These are phyloP conservation scores for Hydraecia micacea DNA, from an alignment of 2,888 invertebrate species.

Conservation along the genomic window DNA sequence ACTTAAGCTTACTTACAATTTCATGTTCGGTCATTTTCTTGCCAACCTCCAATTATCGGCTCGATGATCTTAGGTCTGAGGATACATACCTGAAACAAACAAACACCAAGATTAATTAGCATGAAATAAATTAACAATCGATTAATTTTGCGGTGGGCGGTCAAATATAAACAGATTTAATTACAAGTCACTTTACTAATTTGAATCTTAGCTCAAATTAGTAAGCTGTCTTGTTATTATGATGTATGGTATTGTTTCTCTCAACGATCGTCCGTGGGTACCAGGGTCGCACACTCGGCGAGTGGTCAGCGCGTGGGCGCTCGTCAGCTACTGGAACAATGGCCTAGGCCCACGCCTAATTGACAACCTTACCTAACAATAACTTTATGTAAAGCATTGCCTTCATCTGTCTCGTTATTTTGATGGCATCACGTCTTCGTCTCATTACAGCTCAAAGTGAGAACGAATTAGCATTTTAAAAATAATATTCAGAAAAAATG, in stretches of 20 bases:
- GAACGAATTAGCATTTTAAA: slow-evolving; percentile 33
- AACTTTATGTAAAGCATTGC: neutral
- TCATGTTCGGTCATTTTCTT: neutral
- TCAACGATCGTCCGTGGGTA: slow-evolving; percentile 11
- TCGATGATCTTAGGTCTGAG: no score
- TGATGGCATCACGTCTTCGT: slow-evolving; percentile 30
- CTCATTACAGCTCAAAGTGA: slow-evolving; percentile 36
- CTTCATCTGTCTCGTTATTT: slow-evolving; percentile 56
- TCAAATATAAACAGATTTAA: slow-evolving; percentile 5
- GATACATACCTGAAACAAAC: slow-evolving; percentile 46
- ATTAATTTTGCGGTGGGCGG: neutral
- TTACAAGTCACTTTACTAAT: slow-evolving; percentile 5
- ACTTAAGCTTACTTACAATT: neutral
- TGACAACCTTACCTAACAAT: no score
- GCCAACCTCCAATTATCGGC: neutral
- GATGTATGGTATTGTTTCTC: slow-evolving; percentile 20
- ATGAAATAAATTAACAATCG: neutral
- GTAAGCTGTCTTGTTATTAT: slow-evolving; percentile 12
- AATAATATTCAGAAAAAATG: slow-evolving; percentile 14
- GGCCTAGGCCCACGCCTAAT: slow-evolving; percentile 37
- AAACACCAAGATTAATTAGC: slow-evolving; percentile 8
- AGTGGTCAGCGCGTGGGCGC: slow-evolving; percentile 35
- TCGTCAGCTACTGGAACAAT: slow-evolving; percentile 50
- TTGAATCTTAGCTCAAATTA: slow-evolving; percentile 13
- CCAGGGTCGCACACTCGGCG: slow-evolving; percentile 25